Percentiles rank a stretch among this genome's conserved stretches.
These are phyloP conservation scores for Orthosia incerta DNA, from an alignment of 2,888 invertebrate species.

Conservation along the genomic window DNA sequence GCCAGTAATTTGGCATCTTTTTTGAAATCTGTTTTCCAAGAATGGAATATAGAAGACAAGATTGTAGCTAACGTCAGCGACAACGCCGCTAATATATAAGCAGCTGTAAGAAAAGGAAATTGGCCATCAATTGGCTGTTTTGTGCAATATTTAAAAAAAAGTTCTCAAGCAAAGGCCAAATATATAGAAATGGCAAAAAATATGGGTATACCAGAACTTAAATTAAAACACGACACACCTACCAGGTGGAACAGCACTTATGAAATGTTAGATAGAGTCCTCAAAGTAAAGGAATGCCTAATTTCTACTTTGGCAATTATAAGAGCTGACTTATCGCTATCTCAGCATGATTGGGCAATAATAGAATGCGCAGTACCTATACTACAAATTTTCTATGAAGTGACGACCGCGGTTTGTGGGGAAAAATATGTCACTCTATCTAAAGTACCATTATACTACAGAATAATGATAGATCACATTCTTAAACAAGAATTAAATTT, in stretches of 20 bases:
- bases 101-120: no score
- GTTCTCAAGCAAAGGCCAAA: no score
- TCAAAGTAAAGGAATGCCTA: not conserved
- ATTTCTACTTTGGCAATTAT: constrained; percentile 9
- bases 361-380: constrained; percentile 8
- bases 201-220: no score
- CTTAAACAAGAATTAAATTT: constrained; percentile 1
- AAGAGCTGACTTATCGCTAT: not conserved
- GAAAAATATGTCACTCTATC: not conserved
- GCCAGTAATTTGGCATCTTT: not conserved
- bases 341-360: constrained; percentile 3
- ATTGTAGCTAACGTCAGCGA: constrained; percentile 8
- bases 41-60: constrained; percentile 1
- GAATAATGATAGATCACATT: not conserved
- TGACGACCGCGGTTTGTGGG: not conserved
- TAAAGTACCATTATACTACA: not conserved
- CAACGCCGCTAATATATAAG: not conserved
- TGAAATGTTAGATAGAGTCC: no score
- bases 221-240: no score
- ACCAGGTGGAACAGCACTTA: no score
- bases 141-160: no score
- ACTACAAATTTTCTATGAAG: not conserved
- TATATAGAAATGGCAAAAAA: no score
- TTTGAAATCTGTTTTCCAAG: not conserved
- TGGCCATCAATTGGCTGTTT: no score